Evolutionary conservation across 1,140 invertebrate species (phyloP).

Genomic region (Rhagoletis pomonella): DNA sequence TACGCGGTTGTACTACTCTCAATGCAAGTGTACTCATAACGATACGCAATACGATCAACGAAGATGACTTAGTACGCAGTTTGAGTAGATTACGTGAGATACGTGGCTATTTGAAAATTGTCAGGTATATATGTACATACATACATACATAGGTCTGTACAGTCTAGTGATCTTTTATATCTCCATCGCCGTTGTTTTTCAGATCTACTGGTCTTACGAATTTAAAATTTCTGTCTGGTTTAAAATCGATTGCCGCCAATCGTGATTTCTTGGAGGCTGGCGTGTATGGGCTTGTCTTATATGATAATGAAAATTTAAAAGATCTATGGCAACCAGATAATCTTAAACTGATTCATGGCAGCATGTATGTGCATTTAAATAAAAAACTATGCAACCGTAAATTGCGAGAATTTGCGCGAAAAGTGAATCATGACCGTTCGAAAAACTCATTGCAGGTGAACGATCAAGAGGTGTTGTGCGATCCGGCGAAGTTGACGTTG

Average conservation of each 20-base stretch:
- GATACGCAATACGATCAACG: conserved; percentile 63
- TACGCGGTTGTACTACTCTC: conserved; percentile 66
- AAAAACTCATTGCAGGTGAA: conserved; percentile 65
- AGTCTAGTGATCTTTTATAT: background rate
- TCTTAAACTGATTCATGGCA: conserved; percentile 61
- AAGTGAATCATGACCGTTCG: conserved; percentile 62
- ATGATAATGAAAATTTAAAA: conserved; percentile 64
- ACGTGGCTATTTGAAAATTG: conserved; percentile 66
- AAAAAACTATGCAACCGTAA: conserved; percentile 67
- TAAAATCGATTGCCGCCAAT: conserved; percentile 61
- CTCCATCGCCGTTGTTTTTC: background rate
- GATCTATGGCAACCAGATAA: conserved; percentile 63
- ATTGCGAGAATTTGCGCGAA: conserved; percentile 60
- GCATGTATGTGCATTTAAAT: conserved; percentile 68
- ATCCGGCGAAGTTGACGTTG: conserved; percentile 62
- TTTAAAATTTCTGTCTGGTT: conserved; percentile 61
- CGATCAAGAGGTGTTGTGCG: conserved; percentile 70
- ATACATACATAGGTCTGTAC: background rate
- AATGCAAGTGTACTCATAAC: conserved; percentile 65
- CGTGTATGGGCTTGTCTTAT: conserved; percentile 64
- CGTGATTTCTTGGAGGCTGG: conserved; percentile 60
- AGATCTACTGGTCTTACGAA: conserved; percentile 64
- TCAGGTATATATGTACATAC: conserved; percentile 58
- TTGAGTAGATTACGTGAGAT: conserved; percentile 65
- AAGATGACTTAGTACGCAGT: conserved; percentile 60